Conservation (phyloP, 2,797 vertebrate genomes). For the Ctenopoma kingsleyae region DNA sequence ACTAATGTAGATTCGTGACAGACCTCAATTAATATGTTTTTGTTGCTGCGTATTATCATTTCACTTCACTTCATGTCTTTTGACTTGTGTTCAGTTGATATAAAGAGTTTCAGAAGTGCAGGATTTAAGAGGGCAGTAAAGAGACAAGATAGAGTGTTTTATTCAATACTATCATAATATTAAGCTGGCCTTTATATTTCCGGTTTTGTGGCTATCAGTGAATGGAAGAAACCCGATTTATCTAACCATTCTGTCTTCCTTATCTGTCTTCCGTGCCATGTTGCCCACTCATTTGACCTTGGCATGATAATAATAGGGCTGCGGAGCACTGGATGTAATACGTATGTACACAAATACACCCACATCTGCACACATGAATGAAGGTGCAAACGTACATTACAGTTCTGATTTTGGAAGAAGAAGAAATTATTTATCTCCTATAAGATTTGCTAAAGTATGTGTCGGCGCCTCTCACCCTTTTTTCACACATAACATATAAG, state of each 20-base stretch:
- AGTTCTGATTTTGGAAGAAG: conserved; percentile 21
- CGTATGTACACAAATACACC: conserved; percentile 48
- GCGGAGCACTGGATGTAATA: conserved; percentile 28
- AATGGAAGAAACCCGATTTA: conserved; percentile 55
- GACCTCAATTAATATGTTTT: conserved; percentile 33
- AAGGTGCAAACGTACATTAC: conserved; percentile 24
- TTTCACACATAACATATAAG: neutral
- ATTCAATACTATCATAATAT: conserved; percentile 8
- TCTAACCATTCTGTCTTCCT: conserved; percentile 31
- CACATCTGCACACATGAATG: conserved; percentile 51
- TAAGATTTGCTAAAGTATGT: conserved; percentile 14
- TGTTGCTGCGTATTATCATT: conserved; percentile 19
- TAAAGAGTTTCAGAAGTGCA: conserved; percentile 9
- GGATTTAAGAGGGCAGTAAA: conserved; percentile 2
- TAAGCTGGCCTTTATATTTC: conserved; percentile 31
- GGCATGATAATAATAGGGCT: conserved; percentile 64
- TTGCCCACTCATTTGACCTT: conserved; percentile 68
- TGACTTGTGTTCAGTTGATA: neutral
- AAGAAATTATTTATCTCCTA: conserved; percentile 27
- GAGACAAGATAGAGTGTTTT: conserved; percentile 13
- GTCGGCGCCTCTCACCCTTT: neutral
- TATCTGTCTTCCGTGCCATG: conserved; percentile 60
- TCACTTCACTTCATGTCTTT: neutral
- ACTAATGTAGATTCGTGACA: conserved; percentile 30
- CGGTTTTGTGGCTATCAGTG: conserved; percentile 30